These are phyloP conservation scores for Thaumatotibia leucotreta DNA, from an alignment of 1,140 invertebrate species.

Conservation along the genomic window DNA sequence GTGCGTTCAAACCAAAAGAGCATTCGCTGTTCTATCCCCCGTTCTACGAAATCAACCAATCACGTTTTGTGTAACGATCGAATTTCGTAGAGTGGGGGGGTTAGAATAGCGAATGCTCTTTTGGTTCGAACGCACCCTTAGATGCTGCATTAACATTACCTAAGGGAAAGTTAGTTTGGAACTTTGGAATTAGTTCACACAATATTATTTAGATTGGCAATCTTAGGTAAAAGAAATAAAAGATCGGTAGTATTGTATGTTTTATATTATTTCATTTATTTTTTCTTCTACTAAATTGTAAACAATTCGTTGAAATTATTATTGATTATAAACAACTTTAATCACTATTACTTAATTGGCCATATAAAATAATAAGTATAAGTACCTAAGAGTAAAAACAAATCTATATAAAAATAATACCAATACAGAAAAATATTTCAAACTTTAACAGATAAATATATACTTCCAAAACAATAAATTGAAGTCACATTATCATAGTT, in stretches of 20 bases:
- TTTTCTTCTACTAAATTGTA: constrained; percentile 47
- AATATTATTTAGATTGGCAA: neutral
- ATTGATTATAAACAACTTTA: constrained; percentile 29
- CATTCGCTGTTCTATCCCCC: no score
- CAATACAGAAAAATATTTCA: constrained; percentile 50
- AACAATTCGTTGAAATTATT: constrained; percentile 63
- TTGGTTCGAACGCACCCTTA: no score
- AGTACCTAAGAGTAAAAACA: constrained; percentile 47
- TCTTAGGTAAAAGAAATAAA: constrained; percentile 24
- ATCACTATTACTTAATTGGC: constrained; percentile 42
- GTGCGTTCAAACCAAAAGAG: no score
- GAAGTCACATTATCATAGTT: constrained; percentile 27
- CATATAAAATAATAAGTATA: constrained; percentile 42
- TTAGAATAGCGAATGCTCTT: no score
- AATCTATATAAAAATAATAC: constrained; percentile 53
- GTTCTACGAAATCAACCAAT: no score
- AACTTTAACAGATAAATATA: constrained; percentile 67
- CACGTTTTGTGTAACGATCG: no score
- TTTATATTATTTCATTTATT: constrained; percentile 63
- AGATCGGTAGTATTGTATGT: constrained; percentile 32
- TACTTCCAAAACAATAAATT: constrained; percentile 58
- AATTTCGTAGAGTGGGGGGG: no score
- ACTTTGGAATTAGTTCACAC: no score
- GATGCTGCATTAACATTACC: neutral
- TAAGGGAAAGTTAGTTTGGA: neutral